Evolutionary conservation across 2,113 vertebrate species (phyloP), one percentile per base, ranked within the genome.

Genomic region (Anoplopoma fimbria): DNA sequence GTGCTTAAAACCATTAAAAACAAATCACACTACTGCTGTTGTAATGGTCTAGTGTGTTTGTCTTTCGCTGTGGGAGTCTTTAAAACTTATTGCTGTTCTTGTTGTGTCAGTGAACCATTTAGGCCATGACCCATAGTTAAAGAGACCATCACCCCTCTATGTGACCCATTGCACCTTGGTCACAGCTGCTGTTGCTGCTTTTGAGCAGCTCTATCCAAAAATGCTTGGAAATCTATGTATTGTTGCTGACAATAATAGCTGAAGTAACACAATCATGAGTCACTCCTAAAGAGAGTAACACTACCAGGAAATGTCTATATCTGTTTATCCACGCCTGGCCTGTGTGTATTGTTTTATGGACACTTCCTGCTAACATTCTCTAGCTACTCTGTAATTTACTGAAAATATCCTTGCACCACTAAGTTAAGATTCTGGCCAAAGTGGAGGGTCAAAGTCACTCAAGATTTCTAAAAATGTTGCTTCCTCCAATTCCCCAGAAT

Each of bases 281-380:
- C 81, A 85, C 55, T 31, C n/a, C 23, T 19, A 13, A 64, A 80
- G 53, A 69, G 17, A 75, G 79, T 47, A 75, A 74, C 80, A 83
- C 70, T 61, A 80, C 63, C 87, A 92, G 93, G 93, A 93, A 91
- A 83, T 86, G 82, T 55, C 82, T 47, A 79, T 81, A 79, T 90
- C 77, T 72, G 85, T 70, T 79, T 36, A 31, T 69, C 86, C 34
- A 8, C 85, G 79, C 75, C 77, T 83, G 74, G 45, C 45, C 69
- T 71, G 73, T 81, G 90, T 87, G 88, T 88, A 91, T 91, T 91
- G 87, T 91, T 73, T 80, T 86, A 76, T 80, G 87, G 84, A 92
- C 88, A 89, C 87, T 92, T 94, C 93, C 93, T 93, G 92, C 79
- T 68, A 83, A 86, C 92, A 92, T 94, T 91, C 88, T 84, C 88